Percentiles rank a stretch among this genome's conserved stretches.
phyloP scores from a whole-genome alignment of 1,140 invertebrate species.

The Platorchestia sp. region DNA sequence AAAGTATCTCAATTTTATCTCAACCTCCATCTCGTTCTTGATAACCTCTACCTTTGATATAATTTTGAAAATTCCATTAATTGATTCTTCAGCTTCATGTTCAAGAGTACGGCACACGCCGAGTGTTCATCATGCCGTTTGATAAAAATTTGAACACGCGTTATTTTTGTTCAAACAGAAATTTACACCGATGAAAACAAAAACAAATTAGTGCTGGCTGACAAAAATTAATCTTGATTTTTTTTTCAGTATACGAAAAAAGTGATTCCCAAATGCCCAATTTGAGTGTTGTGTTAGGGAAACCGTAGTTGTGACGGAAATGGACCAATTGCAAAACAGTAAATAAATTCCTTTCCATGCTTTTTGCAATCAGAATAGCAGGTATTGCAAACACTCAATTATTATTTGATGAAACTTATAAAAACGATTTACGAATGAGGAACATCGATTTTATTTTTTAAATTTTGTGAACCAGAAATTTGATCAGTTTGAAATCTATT shows the following conservation, averaged over 20 bases:
- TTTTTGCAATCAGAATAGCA: not conserved
- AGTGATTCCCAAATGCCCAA: not conserved
- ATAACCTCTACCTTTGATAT: not conserved
- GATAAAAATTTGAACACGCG: no score
- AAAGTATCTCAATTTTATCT: not conserved
- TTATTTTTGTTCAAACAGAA: not conserved
- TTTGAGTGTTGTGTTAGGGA: not conserved
- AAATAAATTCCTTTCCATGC: not conserved
- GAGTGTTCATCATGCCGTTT: no score
- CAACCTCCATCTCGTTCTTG: not conserved
- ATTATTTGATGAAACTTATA: not conserved
- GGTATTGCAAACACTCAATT: not conserved
- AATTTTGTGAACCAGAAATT: not conserved
- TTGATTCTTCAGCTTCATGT: no score
- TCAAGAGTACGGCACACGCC: no score
- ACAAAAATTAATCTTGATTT: not conserved
- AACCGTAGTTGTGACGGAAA: not conserved
- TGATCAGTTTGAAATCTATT: not conserved
- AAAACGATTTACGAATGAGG: not conserved
- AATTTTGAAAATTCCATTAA: no score
- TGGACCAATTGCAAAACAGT: not conserved
- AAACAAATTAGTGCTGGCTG: not conserved
- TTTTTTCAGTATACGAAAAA: not conserved
- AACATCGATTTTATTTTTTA: not conserved
- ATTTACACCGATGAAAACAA: not conserved